phyloP scores from a whole-genome alignment of 2,113 vertebrate genomes.

The Rhinoderma darwinii region DNA sequence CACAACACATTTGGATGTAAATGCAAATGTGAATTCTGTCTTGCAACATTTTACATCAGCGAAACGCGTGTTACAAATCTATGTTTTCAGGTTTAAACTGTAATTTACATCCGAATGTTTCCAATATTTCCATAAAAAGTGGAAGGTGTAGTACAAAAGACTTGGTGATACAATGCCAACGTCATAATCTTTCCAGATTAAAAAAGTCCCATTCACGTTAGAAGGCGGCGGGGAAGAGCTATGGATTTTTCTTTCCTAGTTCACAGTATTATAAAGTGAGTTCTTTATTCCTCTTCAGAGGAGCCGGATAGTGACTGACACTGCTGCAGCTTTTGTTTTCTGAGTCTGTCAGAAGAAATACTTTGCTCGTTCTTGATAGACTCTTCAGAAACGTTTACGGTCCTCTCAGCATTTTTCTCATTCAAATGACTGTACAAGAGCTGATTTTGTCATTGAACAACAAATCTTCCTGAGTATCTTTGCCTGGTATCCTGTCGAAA shows the following conservation, averaged over 20 bases:
- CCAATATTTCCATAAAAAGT: neutral
- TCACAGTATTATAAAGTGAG: neutral
- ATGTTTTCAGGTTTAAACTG: neutral
- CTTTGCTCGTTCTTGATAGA: neutral
- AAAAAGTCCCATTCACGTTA: neutral
- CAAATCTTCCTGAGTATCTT: too few species aligned
- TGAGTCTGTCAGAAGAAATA: neutral
- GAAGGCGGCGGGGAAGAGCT: neutral
- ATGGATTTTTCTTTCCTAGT: neutral
- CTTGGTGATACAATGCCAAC: neutral
- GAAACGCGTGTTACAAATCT: neutral
- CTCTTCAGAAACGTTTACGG: neutral
- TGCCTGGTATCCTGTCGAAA: too few species aligned
- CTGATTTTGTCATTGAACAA: too few species aligned
- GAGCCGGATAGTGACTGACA: neutral
- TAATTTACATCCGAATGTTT: constrained; percentile 12
- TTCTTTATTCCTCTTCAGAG: neutral
- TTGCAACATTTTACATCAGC: neutral
- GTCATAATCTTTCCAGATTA: neutral
- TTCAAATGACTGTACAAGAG: neutral
- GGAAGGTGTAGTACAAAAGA: neutral
- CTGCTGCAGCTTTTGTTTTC: neutral
- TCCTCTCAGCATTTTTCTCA: constrained; percentile 1
- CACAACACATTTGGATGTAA: neutral
- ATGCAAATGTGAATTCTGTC: neutral